Evolutionary conservation across 2,113 vertebrate species (phyloP).

Genomic region (Lethenteron reissneri): DNA sequence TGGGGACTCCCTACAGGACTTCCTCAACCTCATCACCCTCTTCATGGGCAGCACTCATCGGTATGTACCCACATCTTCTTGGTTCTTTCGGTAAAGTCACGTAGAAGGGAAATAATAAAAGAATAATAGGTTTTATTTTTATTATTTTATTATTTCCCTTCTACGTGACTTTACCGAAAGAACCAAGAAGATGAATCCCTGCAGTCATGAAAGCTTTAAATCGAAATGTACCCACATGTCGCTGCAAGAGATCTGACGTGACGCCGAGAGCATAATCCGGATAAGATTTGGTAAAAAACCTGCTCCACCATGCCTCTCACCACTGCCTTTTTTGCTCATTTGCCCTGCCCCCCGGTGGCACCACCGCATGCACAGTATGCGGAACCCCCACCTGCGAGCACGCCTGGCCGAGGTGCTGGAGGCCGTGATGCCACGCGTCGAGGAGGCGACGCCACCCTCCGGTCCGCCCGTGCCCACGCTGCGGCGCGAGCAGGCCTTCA

Average conservation of each 20-base stretch:
- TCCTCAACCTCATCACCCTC: constrained; percentile 70
- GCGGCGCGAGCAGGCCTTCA: constrained; percentile 73
- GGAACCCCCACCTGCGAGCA: constrained; percentile 82
- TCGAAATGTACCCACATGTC: constrained; percentile 4
- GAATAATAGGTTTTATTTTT: too few species aligned
- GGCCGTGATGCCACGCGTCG: constrained; percentile 91
- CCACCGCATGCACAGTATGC: constrained; percentile 42
- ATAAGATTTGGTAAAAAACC: too few species aligned
- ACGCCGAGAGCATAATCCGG: neutral
- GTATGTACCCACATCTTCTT: constrained; percentile 18
- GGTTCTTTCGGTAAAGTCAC: too few species aligned
- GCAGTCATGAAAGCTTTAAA: too few species aligned
- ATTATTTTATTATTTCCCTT: too few species aligned
- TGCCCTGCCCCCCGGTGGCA: neutral
- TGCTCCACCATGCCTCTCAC: neutral
- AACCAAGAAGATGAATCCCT: neutral
- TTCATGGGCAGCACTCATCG: constrained; percentile 86
- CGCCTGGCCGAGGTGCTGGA: constrained; percentile 87
- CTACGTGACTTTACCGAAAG: too few species aligned
- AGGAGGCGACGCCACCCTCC: constrained; percentile 36
- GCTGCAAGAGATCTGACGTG: neutral
- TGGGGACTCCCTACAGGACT: constrained; percentile 53
- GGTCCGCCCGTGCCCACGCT: constrained; percentile 31
- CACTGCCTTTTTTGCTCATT: neutral
- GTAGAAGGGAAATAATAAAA: too few species aligned